Evolutionary conservation across 2,888 invertebrate genomes (phyloP), one percentile per base, ranked within the genome.

Genomic region (Phlogophora meticulosa): DNA sequence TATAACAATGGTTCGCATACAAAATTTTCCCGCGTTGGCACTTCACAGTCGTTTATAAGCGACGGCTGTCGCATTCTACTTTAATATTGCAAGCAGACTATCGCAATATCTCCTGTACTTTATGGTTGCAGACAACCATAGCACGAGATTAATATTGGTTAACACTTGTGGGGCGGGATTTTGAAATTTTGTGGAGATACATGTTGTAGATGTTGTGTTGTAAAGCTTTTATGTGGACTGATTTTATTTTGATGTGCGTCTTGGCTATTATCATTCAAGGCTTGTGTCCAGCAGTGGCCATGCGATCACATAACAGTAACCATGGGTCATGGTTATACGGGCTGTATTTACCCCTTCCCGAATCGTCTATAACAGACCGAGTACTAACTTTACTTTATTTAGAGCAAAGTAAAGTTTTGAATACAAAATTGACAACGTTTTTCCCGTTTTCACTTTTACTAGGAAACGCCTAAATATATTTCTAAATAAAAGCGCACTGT

Each of bases 71-170:
- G 60, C 74, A 51, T 55, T 76, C 51, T 73, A 52, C 69, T 74
- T 78, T 70, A 77, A 74, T 78, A 77, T 63, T 66, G 76, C 79
- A 64, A 53, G 78, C 75, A 65, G 60, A 32, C 70, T 79, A 78
- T 78, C 63, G 70, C 79, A 63, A 64, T 75, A 78, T 75, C 66
- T 70, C 62, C n/a, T 32, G 52, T 36, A 51, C 45, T 78, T 64
- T 74, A 64, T 63, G 75, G 51, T 24, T 10, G 52, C 56, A 57
- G 52, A 62, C 60, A 61, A 49, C 46, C 55, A 32, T 59, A 20
- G 61, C 10, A 9, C 40, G 59, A 51, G 46, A 58, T n/a, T 48
- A 22, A 56, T 65, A 62, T 57, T 46, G 64, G 60, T 56, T 76
- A 45, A 45, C 61, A 62, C 61, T 59, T 48, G 17, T 40, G n/a